Evolutionary conservation across 1,140 invertebrate species (phyloP), one percentile per base, ranked within the genome.

Genomic region (Scaptomyza pallida): DNA sequence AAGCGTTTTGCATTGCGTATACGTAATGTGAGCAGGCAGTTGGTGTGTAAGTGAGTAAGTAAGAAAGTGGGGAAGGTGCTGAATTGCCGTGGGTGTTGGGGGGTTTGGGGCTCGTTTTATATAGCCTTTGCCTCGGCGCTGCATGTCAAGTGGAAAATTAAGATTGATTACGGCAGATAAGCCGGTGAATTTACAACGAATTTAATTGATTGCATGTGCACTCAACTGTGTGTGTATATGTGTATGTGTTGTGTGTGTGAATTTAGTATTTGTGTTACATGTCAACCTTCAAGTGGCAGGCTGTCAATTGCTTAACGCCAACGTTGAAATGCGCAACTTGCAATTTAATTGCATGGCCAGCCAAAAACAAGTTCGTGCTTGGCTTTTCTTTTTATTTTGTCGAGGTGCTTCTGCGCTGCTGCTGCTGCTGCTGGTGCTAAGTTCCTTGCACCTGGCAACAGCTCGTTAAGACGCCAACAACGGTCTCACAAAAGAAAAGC

Each of bases 121-220:
- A 48, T 43, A 51, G 56, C 68, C 30, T 73, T 73, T 73, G 70
- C 73, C 52, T 57, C 51, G 59, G 68, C 79, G 73, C 75, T 86
- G 74, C 77, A 86, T 82, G 81, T 88, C 81, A 86, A 86, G 81
- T 81, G 82, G 81, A 86, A 86, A 86, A 86, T 86, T 86, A 86
- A 86, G 81, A 86, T 86, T 86, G 81, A 86, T 88, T 88, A 86
- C 81, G 78, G 74, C 70, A 86, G 81, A 86, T 86, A 86, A 86
- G 82, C 78, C 81, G 74, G 78, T 88, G 82, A 86, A 86, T 86
- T 86, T 86, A 86, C 81, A 86, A 88, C 81, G 78, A 88, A 88
- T 88, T 86, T 88, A 86, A 86, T 86, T 86, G 82, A 86, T 86
- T 86, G 81, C 82, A 86, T 82, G 82, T 81, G 75, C 78, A 88